A percentile compares a stretch with the other conserved stretches of the same genome.
phyloP scores from a whole-genome alignment of 2,888 invertebrate genomes.

The Ferrisia virgata region DNA sequence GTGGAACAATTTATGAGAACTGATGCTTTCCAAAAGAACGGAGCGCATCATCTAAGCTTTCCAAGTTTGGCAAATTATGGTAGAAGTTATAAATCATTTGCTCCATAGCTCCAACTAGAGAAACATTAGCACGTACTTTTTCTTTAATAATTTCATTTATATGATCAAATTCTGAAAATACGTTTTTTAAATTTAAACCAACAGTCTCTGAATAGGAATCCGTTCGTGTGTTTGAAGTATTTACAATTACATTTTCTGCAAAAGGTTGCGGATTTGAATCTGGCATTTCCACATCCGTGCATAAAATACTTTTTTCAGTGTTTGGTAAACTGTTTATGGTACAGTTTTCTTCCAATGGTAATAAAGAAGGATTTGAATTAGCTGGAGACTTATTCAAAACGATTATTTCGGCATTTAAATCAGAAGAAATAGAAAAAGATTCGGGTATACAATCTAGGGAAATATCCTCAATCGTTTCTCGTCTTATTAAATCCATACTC shows the following conservation, averaged over 20 bases:
- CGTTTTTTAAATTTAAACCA: neutral
- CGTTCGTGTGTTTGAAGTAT: neutral
- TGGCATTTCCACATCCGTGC: neutral
- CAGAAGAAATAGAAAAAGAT: neutral
- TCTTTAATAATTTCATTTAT: conserved; percentile 30
- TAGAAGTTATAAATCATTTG: conserved; percentile 1
- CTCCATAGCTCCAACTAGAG: neutral
- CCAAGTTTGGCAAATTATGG: neutral
- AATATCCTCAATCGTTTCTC: neutral
- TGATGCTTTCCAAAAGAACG: neutral
- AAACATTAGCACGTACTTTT: neutral
- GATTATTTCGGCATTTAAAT: neutral
- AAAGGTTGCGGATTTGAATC: neutral
- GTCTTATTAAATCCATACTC: neutral
- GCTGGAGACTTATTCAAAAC: neutral
- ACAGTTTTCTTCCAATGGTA: no score
- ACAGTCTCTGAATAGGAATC: neutral
- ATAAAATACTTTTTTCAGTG: neutral
- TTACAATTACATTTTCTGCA: neutral
- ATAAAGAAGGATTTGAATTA: neutral
- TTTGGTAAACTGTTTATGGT: neutral
- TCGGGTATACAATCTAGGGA: neutral
- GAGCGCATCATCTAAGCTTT: neutral
- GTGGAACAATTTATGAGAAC: no score
- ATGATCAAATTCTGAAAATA: neutral